Evolutionary conservation across 2,113 vertebrate genomes (phyloP), one percentile per base, ranked within the genome.

Genomic region (Monopterus albus): DNA sequence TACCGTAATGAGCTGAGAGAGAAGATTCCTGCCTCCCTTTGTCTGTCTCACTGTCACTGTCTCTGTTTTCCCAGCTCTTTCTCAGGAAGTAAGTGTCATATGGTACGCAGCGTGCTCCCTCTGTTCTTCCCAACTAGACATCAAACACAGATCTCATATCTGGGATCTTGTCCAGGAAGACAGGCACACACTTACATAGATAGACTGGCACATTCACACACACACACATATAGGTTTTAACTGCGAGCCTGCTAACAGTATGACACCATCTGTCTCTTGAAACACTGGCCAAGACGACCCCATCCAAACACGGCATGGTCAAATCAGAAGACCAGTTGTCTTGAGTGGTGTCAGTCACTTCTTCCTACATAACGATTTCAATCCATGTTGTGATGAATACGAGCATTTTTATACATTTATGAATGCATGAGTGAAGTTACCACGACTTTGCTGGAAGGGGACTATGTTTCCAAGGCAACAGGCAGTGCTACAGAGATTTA

Each of bases 401-500:
- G 6, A 6, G 15, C 68, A 55, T 33, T 40, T 40, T 10, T 40
- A 23, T 7, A 1, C 12, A 40, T 68, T 46, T 59, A 61, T 69
- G 60, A 74, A 75, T 29, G 39, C 25, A 68, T 47, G 64, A 65
- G 57, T 58, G 47, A 67, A 25, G 23, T 40, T 49, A 13, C 31
- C 42, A 52, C 65, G 43, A 56, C 55, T 28, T 46, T 51, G 74
- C 45, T 56, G 28, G 18, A 63, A 50, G 18, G 47, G 43, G 58
- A 35, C 35, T 17, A 17, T 13, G 86, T 89, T 91, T 90, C 82
- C 66, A 85, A 76, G 86, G 82, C 5, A 72, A 86, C 75, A 26
- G 82, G 28, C 74, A 72, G 59, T 49, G 83, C 70, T 55, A 79
- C 64, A 82, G 56, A 78, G 67, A 51, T 70, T 80, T 84, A 79